Evolutionary conservation across 2,797 vertebrate species (phyloP).

Genomic region (Taenioides sp.): DNA sequence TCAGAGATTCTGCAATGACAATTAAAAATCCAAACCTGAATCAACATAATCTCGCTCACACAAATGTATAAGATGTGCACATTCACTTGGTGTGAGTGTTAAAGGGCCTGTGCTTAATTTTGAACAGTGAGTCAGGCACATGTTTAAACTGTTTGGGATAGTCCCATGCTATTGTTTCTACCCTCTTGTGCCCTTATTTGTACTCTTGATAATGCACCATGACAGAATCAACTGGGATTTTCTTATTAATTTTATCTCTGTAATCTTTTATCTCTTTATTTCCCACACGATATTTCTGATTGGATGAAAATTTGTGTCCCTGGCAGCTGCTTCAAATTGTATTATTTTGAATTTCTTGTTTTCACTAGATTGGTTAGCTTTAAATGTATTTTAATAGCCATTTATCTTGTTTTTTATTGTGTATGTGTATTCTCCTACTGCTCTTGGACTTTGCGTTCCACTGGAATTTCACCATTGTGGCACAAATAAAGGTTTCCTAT

Average conservation of each 20-base stretch:
- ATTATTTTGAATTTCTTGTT: background rate
- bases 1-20: constrained; percentile 50
- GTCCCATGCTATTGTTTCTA: too few species aligned
- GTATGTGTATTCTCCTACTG: too few species aligned
- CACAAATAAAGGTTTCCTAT: too few species aligned
- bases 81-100: background rate
- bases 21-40: background rate
- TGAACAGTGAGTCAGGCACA: background rate
- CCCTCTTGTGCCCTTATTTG: background rate
- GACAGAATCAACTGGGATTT: background rate
- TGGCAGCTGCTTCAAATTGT: background rate
- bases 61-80: background rate
- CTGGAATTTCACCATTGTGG: too few species aligned
- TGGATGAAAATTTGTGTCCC: background rate
- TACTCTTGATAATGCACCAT: background rate
- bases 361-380: too few species aligned
- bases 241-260: too few species aligned
- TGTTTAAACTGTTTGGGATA: too few species aligned
- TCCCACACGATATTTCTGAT: background rate
- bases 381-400: too few species aligned
- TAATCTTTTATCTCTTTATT: background rate
- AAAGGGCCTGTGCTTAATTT: background rate
- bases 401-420: too few species aligned
- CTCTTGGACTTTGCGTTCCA: too few species aligned
- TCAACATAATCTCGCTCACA: background rate